Evolutionary conservation across 1,140 invertebrate genomes (phyloP).

Genomic region (Holotrichia oblita): DNA sequence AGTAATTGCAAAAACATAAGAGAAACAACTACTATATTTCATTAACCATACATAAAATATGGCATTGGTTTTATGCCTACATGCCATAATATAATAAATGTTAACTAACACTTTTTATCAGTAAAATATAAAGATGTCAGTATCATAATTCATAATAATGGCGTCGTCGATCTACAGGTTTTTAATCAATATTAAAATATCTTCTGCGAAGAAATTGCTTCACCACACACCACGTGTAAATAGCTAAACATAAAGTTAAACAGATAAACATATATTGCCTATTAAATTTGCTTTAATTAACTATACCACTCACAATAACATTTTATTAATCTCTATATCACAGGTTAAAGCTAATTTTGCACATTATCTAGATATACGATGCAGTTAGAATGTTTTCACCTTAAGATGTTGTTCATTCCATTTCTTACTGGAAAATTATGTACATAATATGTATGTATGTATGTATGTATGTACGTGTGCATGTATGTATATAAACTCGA

Average conservation of each 20-base stretch:
- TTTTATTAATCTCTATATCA: constrained; percentile 20
- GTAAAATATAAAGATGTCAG: neutral
- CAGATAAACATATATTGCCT: constrained; percentile 17
- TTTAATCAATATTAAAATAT: constrained; percentile 35
- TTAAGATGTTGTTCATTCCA: constrained; percentile 22
- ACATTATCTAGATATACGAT: neutral
- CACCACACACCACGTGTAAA: neutral
- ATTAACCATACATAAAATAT: too few relatives aligned
- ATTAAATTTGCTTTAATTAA: constrained; percentile 22
- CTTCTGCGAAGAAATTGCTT: constrained; percentile 1
- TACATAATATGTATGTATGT: constrained; percentile 8
- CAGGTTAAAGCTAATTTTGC: neutral
- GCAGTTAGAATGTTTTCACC: neutral
- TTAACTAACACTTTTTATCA: neutral
- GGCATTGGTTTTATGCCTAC: neutral
- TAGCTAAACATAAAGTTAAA: constrained; percentile 17
- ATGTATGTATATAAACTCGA: constrained; percentile 2
- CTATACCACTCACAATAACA: neutral
- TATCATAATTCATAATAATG: constrained; percentile 13
- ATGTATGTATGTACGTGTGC: neutral
- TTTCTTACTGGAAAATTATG: constrained; percentile 21
- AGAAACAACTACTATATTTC: too few relatives aligned
- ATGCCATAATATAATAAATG: neutral
- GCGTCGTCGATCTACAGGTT: neutral
- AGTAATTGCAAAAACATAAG: too few relatives aligned